These are phyloP conservation scores for Gracilinanus agilis DNA, from an alignment of 2,113 vertebrate genomes.

Conservation along the genomic window DNA sequence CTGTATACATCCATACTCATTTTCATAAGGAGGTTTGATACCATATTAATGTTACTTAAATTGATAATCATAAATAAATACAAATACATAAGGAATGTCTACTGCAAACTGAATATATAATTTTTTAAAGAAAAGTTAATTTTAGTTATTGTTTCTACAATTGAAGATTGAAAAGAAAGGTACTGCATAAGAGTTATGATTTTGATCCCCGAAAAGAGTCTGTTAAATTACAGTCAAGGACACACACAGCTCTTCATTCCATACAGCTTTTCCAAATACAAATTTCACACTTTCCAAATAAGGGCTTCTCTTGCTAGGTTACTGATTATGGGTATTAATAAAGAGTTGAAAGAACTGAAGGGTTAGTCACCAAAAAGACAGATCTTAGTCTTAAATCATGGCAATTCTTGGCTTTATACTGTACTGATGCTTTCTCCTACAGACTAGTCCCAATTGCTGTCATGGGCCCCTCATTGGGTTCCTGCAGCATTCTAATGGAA, in stretches of 20 bases:
- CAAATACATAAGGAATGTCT: constrained; percentile 98
- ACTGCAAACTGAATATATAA: constrained; percentile 95
- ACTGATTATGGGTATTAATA: constrained; percentile 84
- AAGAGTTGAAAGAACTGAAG: constrained; percentile 81
- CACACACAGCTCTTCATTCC: constrained; percentile 76
- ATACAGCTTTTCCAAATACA: constrained; percentile 83
- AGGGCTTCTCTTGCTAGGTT: constrained; percentile 79
- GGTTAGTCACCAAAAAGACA: constrained; percentile 84
- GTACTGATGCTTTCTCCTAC: constrained; percentile 69
- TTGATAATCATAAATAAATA: constrained; percentile 99
- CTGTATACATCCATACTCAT: constrained; percentile 91
- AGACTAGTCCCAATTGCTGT: constrained; percentile 81
- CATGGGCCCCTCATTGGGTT: constrained; percentile 82
- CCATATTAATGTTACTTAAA: constrained; percentile 91
- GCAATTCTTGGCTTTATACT: constrained; percentile 81
- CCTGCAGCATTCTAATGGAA: constrained; percentile 84
- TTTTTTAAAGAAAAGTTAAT: constrained; percentile 91
- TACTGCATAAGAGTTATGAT: constrained; percentile 86
- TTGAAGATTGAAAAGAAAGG: constrained; percentile 86
- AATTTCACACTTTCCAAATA: constrained; percentile 76
- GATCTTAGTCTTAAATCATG: constrained; percentile 78
- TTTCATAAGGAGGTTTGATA: constrained; percentile 88
- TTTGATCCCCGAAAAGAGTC: constrained; percentile 81
- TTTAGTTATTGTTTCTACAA: constrained; percentile 89
- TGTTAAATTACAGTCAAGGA: constrained; percentile 78